Conservation (phyloP, 2,888 invertebrate genomes). For the Drosophila engyochracea region DNA sequence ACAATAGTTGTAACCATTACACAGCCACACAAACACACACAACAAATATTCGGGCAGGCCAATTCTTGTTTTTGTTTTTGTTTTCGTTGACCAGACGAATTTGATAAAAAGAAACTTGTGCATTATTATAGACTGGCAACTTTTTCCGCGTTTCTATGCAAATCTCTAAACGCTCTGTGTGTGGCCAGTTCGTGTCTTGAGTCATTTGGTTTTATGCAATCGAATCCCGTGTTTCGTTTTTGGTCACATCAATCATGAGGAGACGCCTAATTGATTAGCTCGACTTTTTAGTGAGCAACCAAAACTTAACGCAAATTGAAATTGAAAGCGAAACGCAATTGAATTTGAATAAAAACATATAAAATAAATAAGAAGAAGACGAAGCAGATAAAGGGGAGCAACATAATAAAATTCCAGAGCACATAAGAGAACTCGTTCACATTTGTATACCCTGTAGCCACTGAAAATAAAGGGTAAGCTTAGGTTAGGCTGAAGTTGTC, state of each 20-base stretch:
- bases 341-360: conserved; percentile 27
- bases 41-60: conserved; percentile 45
- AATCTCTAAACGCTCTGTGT: conserved; percentile 55
- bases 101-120: conserved; percentile 49
- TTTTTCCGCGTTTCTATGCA: conserved; percentile 67
- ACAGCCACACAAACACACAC: conserved; percentile 17
- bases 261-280: conserved; percentile 57
- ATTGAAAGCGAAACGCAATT: conserved; percentile 31
- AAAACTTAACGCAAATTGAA: conserved; percentile 12
- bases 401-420: conserved; percentile 15
- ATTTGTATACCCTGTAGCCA: not conserved
- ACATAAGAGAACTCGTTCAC: conserved; percentile 46
- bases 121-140: conserved; percentile 68
- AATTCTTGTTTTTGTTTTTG: conserved; percentile 46
- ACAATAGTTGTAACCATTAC: conserved; percentile 16
- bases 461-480: not conserved
- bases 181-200: conserved; percentile 77
- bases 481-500: not conserved
- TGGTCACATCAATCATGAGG: conserved; percentile 62
- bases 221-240: conserved; percentile 25
- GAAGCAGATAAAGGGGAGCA: conserved; percentile 10
- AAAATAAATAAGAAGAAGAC: conserved; percentile 3
- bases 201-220: conserved; percentile 64
- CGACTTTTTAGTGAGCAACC: not conserved
- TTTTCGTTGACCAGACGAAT: conserved; percentile 43